Evolutionary conservation across 2,888 invertebrate species (phyloP).

Genomic region (Hemicrepidius hirtus): DNA sequence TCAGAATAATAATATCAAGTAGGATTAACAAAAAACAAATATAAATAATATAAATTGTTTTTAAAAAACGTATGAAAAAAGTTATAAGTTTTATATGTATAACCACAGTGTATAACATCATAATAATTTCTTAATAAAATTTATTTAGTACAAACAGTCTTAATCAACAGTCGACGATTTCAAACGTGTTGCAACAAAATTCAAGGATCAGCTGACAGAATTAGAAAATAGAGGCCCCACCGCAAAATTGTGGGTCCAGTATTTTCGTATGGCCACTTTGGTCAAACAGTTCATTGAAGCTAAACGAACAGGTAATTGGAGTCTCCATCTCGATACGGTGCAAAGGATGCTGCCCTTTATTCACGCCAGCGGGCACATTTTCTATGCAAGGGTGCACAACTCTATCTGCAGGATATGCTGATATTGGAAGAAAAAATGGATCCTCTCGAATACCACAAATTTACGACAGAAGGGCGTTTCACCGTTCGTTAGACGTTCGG

Average conservation of each 20-base stretch:
- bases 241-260: slow-evolving; percentile 59
- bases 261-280: slow-evolving; percentile 61
- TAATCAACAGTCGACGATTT: too few species aligned
- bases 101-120: too few species aligned
- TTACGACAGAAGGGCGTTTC: slow-evolving; percentile 49
- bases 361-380: slow-evolving; percentile 62
- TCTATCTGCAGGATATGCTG: slow-evolving; percentile 68
- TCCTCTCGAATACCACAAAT: slow-evolving; percentile 52
- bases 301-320: slow-evolving; percentile 56
- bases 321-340: slow-evolving; percentile 30
- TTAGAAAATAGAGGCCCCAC: slow-evolving; percentile 56
- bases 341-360: slow-evolving; percentile 46
- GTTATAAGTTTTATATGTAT: too few species aligned
- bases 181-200: slow-evolving; percentile 71
- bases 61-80: too few species aligned
- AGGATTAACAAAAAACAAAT: too few species aligned
- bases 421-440: slow-evolving; percentile 56
- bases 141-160: too few species aligned
- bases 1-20: too few species aligned
- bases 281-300: slow-evolving; percentile 62
- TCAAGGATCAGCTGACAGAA: slow-evolving; percentile 65
- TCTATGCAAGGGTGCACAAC: slow-evolving; percentile 62
- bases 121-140: too few species aligned
- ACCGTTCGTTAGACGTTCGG: slow-evolving; percentile 45
- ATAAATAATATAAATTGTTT: too few species aligned